Conservation (phyloP, 2,113 vertebrate species). For the Callospermophilus lateralis region DNA sequence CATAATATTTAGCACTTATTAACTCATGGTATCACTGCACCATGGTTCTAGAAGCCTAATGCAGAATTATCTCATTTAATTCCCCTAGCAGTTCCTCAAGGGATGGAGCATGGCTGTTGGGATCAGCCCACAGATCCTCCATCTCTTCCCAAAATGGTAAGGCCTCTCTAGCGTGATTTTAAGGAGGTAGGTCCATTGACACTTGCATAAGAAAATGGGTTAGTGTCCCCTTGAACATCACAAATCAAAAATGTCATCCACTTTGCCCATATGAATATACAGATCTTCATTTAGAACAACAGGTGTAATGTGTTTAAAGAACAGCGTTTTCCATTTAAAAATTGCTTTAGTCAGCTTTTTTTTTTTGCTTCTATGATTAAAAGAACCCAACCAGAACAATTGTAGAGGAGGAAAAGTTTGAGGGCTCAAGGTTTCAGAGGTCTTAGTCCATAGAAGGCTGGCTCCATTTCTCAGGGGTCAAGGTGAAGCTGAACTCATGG, state of each 20-base stretch:
- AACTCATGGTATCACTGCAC: neutral
- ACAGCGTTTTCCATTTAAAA: neutral
- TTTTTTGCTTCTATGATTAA: no score
- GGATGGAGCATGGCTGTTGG: accelerated
- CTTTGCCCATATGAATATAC: neutral
- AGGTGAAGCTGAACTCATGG: no score
- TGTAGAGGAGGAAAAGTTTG: no score
- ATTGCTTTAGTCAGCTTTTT: no score
- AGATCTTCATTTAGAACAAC: neutral
- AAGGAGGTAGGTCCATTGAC: neutral
- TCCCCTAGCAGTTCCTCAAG: neutral
- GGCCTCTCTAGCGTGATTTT: neutral
- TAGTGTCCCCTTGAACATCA: neutral
- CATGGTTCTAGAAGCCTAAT: neutral
- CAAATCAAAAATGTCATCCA: neutral
- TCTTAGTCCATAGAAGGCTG: no score
- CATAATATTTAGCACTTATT: neutral
- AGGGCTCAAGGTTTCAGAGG: no score
- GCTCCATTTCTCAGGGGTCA: no score
- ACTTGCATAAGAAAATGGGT: neutral
- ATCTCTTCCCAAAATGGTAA: neutral
- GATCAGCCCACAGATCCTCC: neutral
- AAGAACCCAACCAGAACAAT: no score
- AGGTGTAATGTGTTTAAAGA: neutral
- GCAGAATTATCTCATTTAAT: neutral